phyloP scores from a whole-genome alignment of 2,888 invertebrate species.

The Brachylomia viminalis region DNA sequence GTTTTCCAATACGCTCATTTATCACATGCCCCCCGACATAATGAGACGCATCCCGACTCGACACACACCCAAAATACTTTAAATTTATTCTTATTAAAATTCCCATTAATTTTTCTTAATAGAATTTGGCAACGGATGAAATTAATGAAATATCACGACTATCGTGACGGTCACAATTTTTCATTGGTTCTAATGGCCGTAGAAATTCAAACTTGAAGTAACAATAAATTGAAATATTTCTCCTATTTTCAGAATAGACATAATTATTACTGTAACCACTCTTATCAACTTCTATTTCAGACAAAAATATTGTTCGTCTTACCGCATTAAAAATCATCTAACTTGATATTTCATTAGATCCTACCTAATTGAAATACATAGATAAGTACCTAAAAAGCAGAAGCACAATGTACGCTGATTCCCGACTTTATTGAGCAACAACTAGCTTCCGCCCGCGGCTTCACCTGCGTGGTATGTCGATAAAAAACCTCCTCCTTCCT shows the following conservation, averaged over 20 bases:
- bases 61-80: slow-evolving; percentile 82
- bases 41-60: slow-evolving; percentile 87
- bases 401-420: slow-evolving; percentile 30
- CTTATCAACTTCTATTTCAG: slow-evolving; percentile 29
- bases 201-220: slow-evolving; percentile 38
- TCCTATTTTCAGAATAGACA: slow-evolving; percentile 38
- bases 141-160: slow-evolving; percentile 66
- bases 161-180: slow-evolving; percentile 53
- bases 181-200: slow-evolving; percentile 48
- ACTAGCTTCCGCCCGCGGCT: too few species aligned
- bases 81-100: slow-evolving; percentile 83
- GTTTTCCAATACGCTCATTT: slow-evolving; percentile 89
- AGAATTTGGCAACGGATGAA: slow-evolving; percentile 70
- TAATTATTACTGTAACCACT: slow-evolving; percentile 21
- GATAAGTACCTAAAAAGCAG: slow-evolving; percentile 6
- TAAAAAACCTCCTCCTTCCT: too few species aligned
- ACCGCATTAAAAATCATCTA: neutral
- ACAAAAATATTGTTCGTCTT: slow-evolving; percentile 6
- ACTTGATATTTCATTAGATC: neutral
- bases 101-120: slow-evolving; percentile 75
- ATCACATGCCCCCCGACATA: slow-evolving; percentile 87
- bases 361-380: slow-evolving; percentile 16
- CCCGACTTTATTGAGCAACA: slow-evolving; percentile 54
- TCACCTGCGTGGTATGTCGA: too few species aligned
- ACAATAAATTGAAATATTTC: slow-evolving; percentile 48